Evolutionary conservation across 2,888 invertebrate species (phyloP).

Genomic region (Tribolium freemani): DNA sequence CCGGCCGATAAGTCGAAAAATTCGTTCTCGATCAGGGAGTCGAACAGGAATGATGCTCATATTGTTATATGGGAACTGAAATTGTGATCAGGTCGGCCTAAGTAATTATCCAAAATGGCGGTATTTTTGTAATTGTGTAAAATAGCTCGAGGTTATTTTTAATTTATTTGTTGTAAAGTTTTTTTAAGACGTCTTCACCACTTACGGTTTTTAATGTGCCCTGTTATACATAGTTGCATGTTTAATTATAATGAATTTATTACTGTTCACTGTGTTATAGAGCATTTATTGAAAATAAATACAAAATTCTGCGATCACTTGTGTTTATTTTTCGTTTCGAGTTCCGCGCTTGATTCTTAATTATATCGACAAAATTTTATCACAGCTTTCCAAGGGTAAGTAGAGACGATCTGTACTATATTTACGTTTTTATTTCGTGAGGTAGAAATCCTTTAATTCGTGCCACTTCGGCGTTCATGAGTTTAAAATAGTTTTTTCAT

Average conservation of each 20-base stretch:
- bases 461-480: no score
- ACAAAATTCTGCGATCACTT: not conserved
- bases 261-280: conserved; percentile 63
- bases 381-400: no score
- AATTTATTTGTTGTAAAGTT: conserved; percentile 54
- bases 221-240: conserved; percentile 58
- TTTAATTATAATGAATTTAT: conserved; percentile 59
- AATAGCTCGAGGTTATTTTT: conserved; percentile 56
- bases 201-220: conserved; percentile 52
- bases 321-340: not conserved
- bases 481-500: no score
- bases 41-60: conserved; percentile 88
- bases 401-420: no score
- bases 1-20: conserved; percentile 69
- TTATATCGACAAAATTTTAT: no score
- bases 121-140: conserved; percentile 50
- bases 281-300: conserved; percentile 54
- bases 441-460: no score
- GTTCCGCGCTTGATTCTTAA: no score
- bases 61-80: conserved; percentile 93
- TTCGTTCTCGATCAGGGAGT: conserved; percentile 73
- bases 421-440: no score
- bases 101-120: conserved; percentile 16
- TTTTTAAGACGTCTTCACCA: conserved; percentile 28
- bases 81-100: conserved; percentile 71